Conservation (phyloP, 2,888 invertebrate species). For the Leptopilina drosophilae region DNA sequence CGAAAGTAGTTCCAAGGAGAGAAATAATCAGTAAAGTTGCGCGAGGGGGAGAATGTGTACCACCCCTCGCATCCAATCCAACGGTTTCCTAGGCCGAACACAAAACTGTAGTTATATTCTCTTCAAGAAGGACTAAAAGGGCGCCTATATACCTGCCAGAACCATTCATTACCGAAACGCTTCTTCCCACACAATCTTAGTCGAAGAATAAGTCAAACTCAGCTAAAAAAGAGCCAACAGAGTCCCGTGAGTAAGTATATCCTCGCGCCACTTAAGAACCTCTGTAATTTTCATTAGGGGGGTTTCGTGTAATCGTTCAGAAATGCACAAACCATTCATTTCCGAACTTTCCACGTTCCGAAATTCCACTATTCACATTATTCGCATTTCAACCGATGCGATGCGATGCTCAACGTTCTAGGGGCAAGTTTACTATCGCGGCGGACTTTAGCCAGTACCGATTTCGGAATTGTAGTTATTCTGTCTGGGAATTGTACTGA, state of each 20-base stretch:
- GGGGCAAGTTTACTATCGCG: not conserved
- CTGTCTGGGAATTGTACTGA: too few relatives aligned
- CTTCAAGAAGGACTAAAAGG: slow-evolving; percentile 69
- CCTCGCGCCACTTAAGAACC: slow-evolving; percentile 72
- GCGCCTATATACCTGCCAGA: slow-evolving; percentile 73
- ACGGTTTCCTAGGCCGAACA: slow-evolving; percentile 65
- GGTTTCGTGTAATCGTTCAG: slow-evolving; percentile 64
- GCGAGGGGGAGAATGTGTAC: not conserved
- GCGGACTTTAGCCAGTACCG: not conserved
- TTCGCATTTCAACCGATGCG: slow-evolving; percentile 19
- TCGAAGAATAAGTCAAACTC: slow-evolving; percentile 68
- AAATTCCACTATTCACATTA: slow-evolving; percentile 37
- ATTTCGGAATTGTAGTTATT: not conserved
- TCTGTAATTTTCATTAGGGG: slow-evolving; percentile 75
- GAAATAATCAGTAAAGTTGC: slow-evolving; percentile 27
- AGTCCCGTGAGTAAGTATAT: slow-evolving; percentile 68
- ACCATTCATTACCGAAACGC: slow-evolving; percentile 76
- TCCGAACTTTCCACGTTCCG: slow-evolving; percentile 48
- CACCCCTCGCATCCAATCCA: slow-evolving; percentile 18
- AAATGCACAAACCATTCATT: slow-evolving; percentile 45
- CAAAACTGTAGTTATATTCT: slow-evolving; percentile 61
- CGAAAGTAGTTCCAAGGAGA: slow-evolving; percentile 35
- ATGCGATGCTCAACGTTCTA: not conserved
- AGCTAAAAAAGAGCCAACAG: slow-evolving; percentile 71
- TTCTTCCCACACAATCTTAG: slow-evolving; percentile 73